These are phyloP conservation scores for Temnothorax longispinosus DNA, from an alignment of 1,140 invertebrate genomes.

Conservation along the genomic window DNA sequence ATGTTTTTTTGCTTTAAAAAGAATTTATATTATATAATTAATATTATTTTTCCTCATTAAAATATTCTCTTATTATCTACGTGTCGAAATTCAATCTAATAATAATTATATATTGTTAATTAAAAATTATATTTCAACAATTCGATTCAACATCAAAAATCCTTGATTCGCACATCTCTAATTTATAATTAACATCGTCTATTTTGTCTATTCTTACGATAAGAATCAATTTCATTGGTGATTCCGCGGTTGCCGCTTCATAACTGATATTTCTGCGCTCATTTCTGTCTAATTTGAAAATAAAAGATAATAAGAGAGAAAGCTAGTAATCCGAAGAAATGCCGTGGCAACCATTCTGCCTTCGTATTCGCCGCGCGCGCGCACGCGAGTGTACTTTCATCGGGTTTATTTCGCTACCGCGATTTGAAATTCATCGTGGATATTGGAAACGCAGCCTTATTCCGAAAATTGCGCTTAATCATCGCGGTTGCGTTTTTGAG, in stretches of 20 bases:
- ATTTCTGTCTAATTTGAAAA: slow-evolving; percentile 20
- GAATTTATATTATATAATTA: too few relatives aligned
- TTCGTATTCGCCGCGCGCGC: not conserved
- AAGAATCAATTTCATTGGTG: not conserved
- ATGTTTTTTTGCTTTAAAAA: too few relatives aligned
- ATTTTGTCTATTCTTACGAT: not conserved
- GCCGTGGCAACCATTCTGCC: not conserved
- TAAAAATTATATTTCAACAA: too few relatives aligned
- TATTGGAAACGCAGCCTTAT: slow-evolving; percentile 36
- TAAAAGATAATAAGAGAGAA: slow-evolving; percentile 45
- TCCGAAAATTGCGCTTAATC: slow-evolving; percentile 45
- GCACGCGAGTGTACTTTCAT: not conserved
- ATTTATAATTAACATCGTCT: not conserved
- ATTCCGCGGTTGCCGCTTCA: not conserved
- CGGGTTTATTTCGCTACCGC: not conserved
- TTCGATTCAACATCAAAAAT: too few relatives aligned
- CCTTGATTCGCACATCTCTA: not conserved
- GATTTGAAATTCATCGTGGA: slow-evolving; percentile 20
- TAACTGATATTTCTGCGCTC: not conserved
- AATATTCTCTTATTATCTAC: too few relatives aligned
- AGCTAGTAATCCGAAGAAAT: not conserved
- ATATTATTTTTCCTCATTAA: too few relatives aligned
- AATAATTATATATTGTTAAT: too few relatives aligned
- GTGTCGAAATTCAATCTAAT: too few relatives aligned
- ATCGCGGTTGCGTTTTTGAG: not conserved